phyloP scores from a whole-genome alignment of 2,888 invertebrate species.

The Chloroclystis v-ata region DNA sequence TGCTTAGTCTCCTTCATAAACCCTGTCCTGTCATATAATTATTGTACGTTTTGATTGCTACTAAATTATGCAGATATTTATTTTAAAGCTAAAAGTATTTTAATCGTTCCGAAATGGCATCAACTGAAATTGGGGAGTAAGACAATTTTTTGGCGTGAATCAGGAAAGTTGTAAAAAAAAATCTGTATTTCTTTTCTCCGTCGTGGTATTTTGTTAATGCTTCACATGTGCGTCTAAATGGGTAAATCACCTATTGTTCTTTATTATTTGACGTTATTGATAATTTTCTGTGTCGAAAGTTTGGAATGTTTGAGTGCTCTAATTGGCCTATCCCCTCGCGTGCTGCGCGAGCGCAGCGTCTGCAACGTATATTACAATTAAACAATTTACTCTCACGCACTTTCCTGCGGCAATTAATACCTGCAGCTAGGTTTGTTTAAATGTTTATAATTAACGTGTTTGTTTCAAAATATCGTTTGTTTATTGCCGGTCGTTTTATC shows the following conservation, averaged over 20 bases:
- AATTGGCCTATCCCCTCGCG: constrained; percentile 28
- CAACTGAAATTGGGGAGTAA: too few relatives aligned
- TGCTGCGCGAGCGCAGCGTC: constrained; percentile 45
- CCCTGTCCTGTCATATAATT: too few relatives aligned
- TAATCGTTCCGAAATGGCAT: too few relatives aligned
- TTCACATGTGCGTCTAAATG: too few relatives aligned
- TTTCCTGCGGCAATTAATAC: constrained; percentile 61
- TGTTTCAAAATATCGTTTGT: constrained; percentile 28
- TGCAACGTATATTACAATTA: constrained; percentile 58
- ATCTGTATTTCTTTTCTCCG: too few relatives aligned
- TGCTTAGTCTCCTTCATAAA: too few relatives aligned
- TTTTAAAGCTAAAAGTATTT: too few relatives aligned
- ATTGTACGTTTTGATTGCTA: too few relatives aligned
- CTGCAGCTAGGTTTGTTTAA: constrained; percentile 42
- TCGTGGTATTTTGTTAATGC: too few relatives aligned
- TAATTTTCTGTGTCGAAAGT: constrained; percentile 1
- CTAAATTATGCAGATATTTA: too few relatives aligned
- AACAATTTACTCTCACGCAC: constrained; percentile 68
- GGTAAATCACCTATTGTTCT: background rate
- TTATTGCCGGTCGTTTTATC: constrained; percentile 18
- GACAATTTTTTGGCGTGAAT: too few relatives aligned
- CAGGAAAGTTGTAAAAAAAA: too few relatives aligned
- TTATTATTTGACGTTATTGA: background rate
- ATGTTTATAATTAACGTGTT: constrained; percentile 47
- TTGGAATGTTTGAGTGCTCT: constrained; percentile 5